Conservation (phyloP, 2,888 invertebrate genomes). For the Heliconius cydno region DNA sequence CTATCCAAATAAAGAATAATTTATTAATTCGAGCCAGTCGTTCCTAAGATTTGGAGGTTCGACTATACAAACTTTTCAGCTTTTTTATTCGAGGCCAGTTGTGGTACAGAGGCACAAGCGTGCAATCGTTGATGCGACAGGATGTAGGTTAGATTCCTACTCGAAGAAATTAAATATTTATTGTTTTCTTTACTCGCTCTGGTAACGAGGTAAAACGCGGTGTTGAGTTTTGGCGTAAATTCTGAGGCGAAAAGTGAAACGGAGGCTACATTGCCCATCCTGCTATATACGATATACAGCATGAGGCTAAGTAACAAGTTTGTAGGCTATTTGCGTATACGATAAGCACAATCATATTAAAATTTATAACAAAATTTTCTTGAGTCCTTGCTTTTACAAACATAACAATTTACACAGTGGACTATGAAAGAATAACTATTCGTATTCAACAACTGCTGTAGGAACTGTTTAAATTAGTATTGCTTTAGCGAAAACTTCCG, state of each 20-base stretch:
- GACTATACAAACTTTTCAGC: too few relatives aligned
- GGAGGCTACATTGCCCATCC: too few relatives aligned
- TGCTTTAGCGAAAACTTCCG: slow-evolving; percentile 53
- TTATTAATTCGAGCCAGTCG: too few relatives aligned
- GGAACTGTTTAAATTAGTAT: slow-evolving; percentile 59
- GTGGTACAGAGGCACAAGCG: background rate
- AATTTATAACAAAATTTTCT: background rate
- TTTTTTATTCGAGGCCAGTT: background rate
- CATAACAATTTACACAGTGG: slow-evolving; percentile 20
- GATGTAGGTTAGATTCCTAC: background rate
- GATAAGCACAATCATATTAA: too few relatives aligned
- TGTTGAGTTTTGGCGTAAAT: too few relatives aligned
- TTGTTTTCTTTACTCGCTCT: background rate
- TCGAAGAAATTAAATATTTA: background rate
- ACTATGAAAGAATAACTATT: slow-evolving; percentile 47
- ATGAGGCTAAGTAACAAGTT: too few relatives aligned
- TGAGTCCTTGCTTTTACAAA: background rate
- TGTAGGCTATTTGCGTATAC: too few relatives aligned
- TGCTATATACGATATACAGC: too few relatives aligned
- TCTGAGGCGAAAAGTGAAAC: too few relatives aligned
- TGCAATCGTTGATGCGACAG: background rate
- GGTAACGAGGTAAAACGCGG: too few relatives aligned
- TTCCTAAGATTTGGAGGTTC: too few relatives aligned
- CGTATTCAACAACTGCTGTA: slow-evolving; percentile 47
- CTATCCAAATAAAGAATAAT: too few relatives aligned